A percentile compares a stretch with the other conserved stretches of the same genome.
phyloP scores from a whole-genome alignment of 1,140 invertebrate species.

The Drosophila lowei region DNA sequence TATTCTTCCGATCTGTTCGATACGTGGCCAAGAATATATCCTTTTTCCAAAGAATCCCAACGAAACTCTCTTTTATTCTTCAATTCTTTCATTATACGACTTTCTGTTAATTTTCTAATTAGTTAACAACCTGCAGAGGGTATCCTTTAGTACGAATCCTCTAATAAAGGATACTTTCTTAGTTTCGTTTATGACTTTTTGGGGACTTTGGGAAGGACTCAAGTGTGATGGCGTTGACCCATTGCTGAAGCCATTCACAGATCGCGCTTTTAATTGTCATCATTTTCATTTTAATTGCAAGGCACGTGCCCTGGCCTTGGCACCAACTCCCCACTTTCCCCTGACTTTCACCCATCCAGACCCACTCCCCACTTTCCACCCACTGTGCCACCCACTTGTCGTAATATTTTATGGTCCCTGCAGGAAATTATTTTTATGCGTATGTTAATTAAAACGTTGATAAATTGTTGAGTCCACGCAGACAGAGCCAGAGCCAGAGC shows the following conservation, averaged over 20 bases:
- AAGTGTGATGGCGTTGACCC: conserved; percentile 22
- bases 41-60: no score
- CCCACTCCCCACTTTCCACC: no score
- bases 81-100: no score
- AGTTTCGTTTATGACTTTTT: background rate
- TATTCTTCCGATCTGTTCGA: background rate
- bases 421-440: conserved; percentile 43
- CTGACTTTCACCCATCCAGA: no score
- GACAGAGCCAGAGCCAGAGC: conserved; percentile 1
- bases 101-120: no score
- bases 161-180: no score
- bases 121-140: no score
- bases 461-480: conserved; percentile 55
- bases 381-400: background rate
- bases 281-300: conserved; percentile 53
- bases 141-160: no score
- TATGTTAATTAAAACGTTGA: conserved; percentile 72
- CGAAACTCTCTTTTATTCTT: no score
- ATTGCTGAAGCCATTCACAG: conserved; percentile 24
- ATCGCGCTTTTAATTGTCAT: conserved; percentile 63
- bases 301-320: conserved; percentile 40
- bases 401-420: conserved; percentile 32
- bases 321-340: background rate
- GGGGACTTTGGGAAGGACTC: conserved; percentile 3
- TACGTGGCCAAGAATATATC: background rate